Conservation (phyloP, 2,113 vertebrate genomes). For the Callaeas wilsoni region DNA sequence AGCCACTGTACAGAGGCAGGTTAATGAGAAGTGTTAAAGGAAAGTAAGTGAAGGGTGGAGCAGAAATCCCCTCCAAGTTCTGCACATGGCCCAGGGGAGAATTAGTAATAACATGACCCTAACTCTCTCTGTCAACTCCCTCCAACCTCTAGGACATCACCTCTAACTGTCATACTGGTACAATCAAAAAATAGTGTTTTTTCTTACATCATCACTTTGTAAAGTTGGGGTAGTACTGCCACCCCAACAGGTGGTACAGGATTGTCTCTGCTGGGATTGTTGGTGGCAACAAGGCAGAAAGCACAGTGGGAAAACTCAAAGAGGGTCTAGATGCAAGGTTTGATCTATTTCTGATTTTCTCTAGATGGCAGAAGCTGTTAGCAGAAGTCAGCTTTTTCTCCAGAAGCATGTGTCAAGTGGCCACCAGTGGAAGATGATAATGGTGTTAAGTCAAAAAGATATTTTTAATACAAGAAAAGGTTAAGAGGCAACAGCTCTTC, state of each 20-base stretch:
- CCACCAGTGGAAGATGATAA: neutral
- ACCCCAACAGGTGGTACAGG: neutral
- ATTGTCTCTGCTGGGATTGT: neutral
- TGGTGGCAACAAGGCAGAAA: neutral
- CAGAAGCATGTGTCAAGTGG: neutral
- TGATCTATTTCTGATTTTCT: neutral
- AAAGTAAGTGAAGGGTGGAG: neutral
- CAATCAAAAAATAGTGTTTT: neutral
- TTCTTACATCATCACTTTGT: neutral
- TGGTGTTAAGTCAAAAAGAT: neutral
- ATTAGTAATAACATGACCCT: neutral
- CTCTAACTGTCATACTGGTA: neutral
- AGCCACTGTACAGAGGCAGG: neutral
- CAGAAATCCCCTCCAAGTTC: neutral
- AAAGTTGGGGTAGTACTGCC: neutral
- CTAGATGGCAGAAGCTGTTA: neutral
- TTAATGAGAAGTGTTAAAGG: neutral
- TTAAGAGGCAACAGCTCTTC: neutral
- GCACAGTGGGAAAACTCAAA: neutral
- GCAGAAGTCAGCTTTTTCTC: neutral
- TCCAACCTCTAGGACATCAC: neutral
- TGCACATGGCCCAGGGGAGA: neutral
- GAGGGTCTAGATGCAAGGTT: neutral
- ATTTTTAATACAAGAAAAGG: neutral
- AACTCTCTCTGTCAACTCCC: neutral